Percentiles rank a stretch among this genome's conserved stretches.
Conservation (phyloP, 1,140 invertebrate genomes). For the Sycobia sp. region DNA sequence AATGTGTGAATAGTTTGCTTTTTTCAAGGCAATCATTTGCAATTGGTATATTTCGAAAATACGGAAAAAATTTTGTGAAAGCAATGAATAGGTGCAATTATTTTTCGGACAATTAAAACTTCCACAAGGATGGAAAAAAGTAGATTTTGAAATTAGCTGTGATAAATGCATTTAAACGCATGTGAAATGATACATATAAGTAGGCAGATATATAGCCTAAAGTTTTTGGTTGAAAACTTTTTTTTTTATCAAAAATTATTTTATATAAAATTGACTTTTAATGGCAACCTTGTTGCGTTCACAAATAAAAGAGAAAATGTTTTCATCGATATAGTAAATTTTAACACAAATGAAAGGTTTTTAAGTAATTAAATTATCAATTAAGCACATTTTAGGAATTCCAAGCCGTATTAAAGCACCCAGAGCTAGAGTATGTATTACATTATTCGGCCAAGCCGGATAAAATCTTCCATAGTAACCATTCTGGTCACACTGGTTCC, state of each 20-base stretch:
- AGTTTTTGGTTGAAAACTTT: neutral
- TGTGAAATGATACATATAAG: neutral
- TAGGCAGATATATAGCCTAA: neutral
- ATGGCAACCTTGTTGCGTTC: neutral
- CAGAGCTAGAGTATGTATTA: too few species aligned
- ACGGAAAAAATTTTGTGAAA: slow-evolving; percentile 9
- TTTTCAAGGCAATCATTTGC: too few species aligned
- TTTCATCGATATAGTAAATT: too few species aligned
- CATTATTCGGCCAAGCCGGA: slow-evolving; percentile 3
- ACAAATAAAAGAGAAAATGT: slow-evolving; percentile 11
- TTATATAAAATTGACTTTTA: neutral
- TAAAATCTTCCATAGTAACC: slow-evolving; percentile 49
- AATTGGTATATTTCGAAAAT: neutral
- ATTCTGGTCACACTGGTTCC: slow-evolving; percentile 65
- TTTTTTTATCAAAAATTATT: too few species aligned
- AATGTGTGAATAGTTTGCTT: too few species aligned
- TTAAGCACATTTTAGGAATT: too few species aligned
- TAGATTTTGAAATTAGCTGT: slow-evolving; percentile 32
- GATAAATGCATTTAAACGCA: slow-evolving; percentile 24
- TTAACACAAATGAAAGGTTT: too few species aligned
- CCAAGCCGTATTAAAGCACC: too few species aligned
- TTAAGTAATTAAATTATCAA: too few species aligned
- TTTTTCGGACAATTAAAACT: slow-evolving; percentile 11
- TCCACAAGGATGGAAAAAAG: slow-evolving; percentile 10
- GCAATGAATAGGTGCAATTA: slow-evolving; percentile 31